phyloP scores from a whole-genome alignment of 2,797 vertebrate species.

The Diceros bicornis region DNA sequence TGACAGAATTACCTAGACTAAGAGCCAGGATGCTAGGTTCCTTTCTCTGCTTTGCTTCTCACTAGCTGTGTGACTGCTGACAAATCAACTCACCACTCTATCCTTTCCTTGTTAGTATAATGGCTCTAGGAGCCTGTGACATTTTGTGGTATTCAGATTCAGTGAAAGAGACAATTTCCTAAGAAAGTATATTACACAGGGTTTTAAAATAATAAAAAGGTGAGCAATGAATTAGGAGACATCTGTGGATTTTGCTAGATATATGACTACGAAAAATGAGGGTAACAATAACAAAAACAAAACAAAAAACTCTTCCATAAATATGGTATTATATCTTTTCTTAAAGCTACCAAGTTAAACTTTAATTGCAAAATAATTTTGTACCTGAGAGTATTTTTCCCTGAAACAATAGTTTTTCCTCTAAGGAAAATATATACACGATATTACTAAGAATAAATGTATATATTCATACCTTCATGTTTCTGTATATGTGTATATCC shows the following conservation, averaged over 20 bases:
- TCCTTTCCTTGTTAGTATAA: too few species aligned
- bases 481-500: background rate
- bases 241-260: background rate
- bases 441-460: background rate
- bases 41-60: background rate
- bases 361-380: background rate
- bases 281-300: background rate
- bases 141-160: background rate
- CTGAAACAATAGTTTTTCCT: background rate
- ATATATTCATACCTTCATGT: background rate
- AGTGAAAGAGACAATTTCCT: background rate
- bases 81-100: background rate
- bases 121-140: background rate
- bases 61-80: background rate
- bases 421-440: background rate
- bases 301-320: background rate
- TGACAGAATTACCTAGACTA: background rate
- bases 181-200: background rate
- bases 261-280: background rate
- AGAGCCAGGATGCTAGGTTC: accelerated
- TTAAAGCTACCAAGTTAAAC: background rate
- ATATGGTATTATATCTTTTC: background rate
- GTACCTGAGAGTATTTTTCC: background rate
- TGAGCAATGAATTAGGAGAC: background rate
- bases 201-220: background rate